Evolutionary conservation across 2,888 invertebrate genomes (phyloP).

Genomic region (Diaphora mendica): DNA sequence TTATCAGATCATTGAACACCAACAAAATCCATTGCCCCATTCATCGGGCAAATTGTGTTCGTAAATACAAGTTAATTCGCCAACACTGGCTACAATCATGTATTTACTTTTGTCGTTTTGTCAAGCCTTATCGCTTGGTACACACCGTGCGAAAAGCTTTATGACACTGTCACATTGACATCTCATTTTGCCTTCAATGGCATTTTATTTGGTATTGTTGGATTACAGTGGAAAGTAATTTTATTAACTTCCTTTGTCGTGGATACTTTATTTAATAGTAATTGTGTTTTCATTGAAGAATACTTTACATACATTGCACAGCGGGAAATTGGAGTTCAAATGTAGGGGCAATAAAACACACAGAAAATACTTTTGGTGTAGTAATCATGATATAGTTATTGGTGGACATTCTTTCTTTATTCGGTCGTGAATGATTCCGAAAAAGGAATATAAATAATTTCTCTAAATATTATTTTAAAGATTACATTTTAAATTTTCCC

Average conservation of each 20-base stretch:
- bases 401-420: too few species aligned
- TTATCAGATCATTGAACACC: constrained; percentile 57
- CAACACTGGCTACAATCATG: constrained; percentile 53
- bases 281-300: constrained; percentile 1
- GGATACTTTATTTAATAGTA: background rate
- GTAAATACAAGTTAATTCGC: constrained; percentile 48
- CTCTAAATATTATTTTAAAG: too few species aligned
- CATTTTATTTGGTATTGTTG: constrained; percentile 17
- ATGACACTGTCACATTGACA: constrained; percentile 29
- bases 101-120: constrained; percentile 54
- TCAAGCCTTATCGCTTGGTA: constrained; percentile 47
- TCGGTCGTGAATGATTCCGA: too few species aligned
- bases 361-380: too few species aligned
- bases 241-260: background rate
- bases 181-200: constrained; percentile 23
- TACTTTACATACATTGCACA: background rate
- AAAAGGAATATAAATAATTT: too few species aligned
- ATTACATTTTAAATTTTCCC: too few species aligned
- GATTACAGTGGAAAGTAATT: constrained; percentile 1
- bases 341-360: background rate
- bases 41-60: constrained; percentile 36
- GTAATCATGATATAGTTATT: too few species aligned
- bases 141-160: constrained; percentile 57
- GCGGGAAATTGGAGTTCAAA: background rate
- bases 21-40: constrained; percentile 45